Conservation (phyloP, 30 jellyfish, hydroid and myxozoan species). For the Mastigias papua region DNA sequence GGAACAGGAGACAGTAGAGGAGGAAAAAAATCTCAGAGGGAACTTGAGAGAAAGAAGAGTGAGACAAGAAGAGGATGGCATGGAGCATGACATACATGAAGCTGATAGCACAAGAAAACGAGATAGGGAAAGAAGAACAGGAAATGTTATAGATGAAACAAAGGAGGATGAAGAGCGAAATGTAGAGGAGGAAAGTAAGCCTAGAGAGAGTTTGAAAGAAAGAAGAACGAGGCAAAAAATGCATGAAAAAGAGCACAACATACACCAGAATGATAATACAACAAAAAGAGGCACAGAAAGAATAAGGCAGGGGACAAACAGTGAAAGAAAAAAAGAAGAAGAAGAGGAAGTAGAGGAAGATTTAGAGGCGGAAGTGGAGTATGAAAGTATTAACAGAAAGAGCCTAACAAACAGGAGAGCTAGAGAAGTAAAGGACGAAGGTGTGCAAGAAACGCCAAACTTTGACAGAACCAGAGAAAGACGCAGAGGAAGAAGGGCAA, state of each 20-base stretch:
- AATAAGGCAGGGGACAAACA: no score
- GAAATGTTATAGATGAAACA: background rate
- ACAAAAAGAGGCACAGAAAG: background rate
- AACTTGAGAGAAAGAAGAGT: constrained; percentile 4
- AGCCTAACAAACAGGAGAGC: background rate
- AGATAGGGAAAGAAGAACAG: constrained; percentile 3
- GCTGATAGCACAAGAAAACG: constrained; percentile 8
- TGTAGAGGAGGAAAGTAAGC: background rate
- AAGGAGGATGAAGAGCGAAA: background rate
- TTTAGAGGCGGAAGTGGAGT: background rate
- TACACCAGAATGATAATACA: background rate
- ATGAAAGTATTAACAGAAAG: background rate
- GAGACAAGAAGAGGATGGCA: constrained; percentile 5
- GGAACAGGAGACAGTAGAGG: background rate
- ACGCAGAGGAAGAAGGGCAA: no score
- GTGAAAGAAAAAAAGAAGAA: background rate
- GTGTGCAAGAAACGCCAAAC: no score
- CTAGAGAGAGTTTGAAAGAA: background rate
- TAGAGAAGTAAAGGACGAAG: background rate
- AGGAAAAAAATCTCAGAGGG: background rate
- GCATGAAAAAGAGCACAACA: background rate
- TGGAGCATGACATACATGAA: constrained; percentile 21
- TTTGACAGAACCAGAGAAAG: no score
- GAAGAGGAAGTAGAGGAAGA: background rate
- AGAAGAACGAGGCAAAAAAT: background rate